Conservation (phyloP, 2,797 vertebrate species). For the Vireo griseus region DNA sequence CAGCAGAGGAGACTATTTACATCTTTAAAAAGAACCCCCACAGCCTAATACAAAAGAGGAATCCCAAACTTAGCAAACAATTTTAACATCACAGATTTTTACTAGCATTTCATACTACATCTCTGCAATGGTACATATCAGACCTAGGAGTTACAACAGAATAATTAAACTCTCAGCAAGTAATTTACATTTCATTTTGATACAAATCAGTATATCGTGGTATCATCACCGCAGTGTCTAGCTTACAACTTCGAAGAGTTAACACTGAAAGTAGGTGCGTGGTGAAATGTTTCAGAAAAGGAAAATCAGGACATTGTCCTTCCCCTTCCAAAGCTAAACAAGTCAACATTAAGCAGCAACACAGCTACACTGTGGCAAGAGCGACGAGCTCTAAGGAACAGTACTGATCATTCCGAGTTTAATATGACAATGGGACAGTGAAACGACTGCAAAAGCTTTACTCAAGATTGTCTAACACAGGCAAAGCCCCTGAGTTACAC, state of each 20-base stretch:
- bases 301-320: not conserved
- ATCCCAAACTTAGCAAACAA: not conserved
- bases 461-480: accelerated
- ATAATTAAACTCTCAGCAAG: not conserved
- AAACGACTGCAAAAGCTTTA: not conserved
- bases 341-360: not conserved
- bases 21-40: accelerated
- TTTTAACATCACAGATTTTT: not conserved
- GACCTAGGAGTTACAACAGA: accelerated
- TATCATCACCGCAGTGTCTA: accelerated
- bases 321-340: not conserved
- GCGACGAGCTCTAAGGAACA: not conserved
- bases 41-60: not conserved
- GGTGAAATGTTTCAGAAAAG: not conserved
- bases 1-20: not conserved
- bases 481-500: no score
- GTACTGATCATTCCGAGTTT: not conserved
- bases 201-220: accelerated
- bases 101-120: not conserved
- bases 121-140: accelerated
- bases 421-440: not conserved
- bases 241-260: not conserved
- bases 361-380: not conserved
- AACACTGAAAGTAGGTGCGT: accelerated
- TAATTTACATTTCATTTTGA: not conserved